phyloP scores from a whole-genome alignment of 2,113 vertebrate genomes.

The Hassar affinis region DNA sequence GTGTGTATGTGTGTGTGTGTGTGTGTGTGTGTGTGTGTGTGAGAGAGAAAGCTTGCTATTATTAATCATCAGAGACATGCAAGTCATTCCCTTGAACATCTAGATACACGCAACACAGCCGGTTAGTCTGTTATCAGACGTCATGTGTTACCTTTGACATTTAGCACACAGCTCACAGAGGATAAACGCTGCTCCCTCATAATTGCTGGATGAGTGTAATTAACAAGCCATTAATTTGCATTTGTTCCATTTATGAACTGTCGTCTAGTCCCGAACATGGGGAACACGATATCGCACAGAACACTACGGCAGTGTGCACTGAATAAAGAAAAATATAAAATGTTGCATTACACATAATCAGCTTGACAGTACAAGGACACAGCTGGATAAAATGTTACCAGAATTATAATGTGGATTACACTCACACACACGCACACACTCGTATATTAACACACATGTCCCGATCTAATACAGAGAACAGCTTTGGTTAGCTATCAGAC shows the following conservation, averaged over 20 bases:
- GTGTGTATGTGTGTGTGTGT: not conserved
- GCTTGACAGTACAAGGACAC: not conserved
- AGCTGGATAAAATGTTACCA: not conserved
- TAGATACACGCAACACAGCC: not conserved
- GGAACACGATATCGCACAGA: not conserved
- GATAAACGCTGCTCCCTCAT: not conserved
- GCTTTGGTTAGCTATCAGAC: not conserved
- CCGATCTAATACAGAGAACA: not conserved
- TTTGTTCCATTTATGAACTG: not conserved
- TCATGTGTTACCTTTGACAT: not conserved
- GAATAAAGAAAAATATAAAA: not conserved
- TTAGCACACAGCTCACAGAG: not conserved
- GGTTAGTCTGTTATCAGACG: not conserved
- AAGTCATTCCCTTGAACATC: not conserved
- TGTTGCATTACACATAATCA: not conserved
- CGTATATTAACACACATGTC: not conserved
- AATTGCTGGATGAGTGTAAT: not conserved
- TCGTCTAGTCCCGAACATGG: not conserved
- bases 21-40: not conserved
- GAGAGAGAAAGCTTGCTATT: not conserved
- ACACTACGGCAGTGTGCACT: not conserved
- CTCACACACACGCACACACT: not conserved
- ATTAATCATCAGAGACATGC: slow-evolving; percentile 1
- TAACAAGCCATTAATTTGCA: slow-evolving; percentile 13
- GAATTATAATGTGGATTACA: not conserved